phyloP scores from a whole-genome alignment of 2,113 vertebrate species.

The Hemicordylus capensis region DNA sequence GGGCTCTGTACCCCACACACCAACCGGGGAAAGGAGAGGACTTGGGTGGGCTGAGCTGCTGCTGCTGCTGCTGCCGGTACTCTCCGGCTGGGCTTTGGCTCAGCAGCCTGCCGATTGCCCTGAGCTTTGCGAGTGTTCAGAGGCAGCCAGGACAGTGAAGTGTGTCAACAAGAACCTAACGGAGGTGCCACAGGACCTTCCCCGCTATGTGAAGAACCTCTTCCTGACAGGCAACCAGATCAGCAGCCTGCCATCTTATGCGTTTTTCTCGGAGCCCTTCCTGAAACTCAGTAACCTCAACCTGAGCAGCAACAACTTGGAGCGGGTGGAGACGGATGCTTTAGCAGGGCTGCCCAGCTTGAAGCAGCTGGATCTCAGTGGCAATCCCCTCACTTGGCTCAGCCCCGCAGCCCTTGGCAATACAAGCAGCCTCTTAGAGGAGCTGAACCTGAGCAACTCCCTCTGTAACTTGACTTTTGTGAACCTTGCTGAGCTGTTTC shows the following conservation, averaged over 20 bases:
- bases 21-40: conserved; percentile 41
- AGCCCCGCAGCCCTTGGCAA: conserved; percentile 76
- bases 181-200: conserved; percentile 81
- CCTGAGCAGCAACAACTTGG: conserved; percentile 83
- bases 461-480: conserved; percentile 65
- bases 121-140: conserved; percentile 81
- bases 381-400: conserved; percentile 81
- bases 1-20: conserved; percentile 36
- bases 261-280: conserved; percentile 81
- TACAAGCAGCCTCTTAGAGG: conserved; percentile 72
- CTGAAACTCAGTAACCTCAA: conserved; percentile 81
- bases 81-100: conserved; percentile 65
- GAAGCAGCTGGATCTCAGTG: conserved; percentile 85
- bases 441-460: conserved; percentile 73
- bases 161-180: conserved; percentile 85
- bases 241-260: conserved; percentile 65
- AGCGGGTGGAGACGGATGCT: conserved; percentile 74
- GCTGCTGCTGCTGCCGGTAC: conserved; percentile 51
- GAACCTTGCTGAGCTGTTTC: conserved; percentile 64
- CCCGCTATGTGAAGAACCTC: conserved; percentile 79
- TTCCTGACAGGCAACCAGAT: conserved; percentile 86
- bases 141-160: conserved; percentile 78
- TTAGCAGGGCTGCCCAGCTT: conserved; percentile 85
- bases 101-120: conserved; percentile 77
- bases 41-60: conserved; percentile 54